Evolutionary conservation across 2,888 invertebrate species (phyloP).

Genomic region (Aphodius sticticus): DNA sequence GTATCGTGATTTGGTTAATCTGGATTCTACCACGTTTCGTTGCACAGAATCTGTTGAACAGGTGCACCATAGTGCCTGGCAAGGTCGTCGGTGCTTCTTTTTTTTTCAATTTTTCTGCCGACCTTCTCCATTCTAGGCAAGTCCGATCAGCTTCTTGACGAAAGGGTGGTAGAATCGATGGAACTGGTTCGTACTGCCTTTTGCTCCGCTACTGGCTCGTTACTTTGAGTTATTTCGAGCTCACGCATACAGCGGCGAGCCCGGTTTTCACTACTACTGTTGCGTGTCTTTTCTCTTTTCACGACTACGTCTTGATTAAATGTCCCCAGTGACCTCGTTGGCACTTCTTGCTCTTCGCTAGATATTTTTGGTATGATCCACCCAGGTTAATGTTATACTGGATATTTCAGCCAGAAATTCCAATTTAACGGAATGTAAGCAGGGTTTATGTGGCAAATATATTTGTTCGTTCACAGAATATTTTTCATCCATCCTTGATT

Average conservation of each 20-base stretch:
- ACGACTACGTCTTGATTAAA: not conserved
- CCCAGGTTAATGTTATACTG: no score
- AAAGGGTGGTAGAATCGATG: not conserved
- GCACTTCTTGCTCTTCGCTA: not conserved
- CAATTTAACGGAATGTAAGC: no score
- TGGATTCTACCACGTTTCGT: not conserved
- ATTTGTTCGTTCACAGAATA: no score
- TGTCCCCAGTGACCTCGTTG: slow-evolving; percentile 4
- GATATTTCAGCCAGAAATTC: no score
- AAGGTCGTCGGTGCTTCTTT: not conserved
- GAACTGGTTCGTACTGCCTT: not conserved
- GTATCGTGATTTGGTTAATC: not conserved
- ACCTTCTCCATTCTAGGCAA: not conserved
- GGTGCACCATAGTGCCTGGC: not conserved
- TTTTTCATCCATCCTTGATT: no score
- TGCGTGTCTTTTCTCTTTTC: not conserved
- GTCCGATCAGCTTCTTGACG: not conserved
- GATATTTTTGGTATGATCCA: not conserved
- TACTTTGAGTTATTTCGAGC: not conserved
- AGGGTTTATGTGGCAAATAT: no score
- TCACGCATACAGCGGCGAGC: not conserved
- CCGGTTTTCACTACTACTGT: not conserved
- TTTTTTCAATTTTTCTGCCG: not conserved
- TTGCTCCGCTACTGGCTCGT: not conserved
- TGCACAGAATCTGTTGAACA: not conserved